Percentiles rank a stretch among this genome's conserved stretches.
Conservation (phyloP, 2,888 invertebrate species). For the Eupithecia vulgata region DNA sequence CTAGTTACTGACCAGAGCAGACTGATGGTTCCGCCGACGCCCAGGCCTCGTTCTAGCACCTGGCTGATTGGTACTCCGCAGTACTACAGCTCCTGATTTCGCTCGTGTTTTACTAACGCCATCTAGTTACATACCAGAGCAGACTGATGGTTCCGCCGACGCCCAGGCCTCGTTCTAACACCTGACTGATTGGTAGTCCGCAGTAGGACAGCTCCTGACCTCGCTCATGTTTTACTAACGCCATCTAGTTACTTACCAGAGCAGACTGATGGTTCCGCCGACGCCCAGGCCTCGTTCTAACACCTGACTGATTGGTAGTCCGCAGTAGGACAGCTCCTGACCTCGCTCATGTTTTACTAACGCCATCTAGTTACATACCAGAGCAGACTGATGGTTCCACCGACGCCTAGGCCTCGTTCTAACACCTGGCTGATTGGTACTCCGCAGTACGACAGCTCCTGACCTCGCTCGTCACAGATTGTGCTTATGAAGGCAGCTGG, state of each 20-base stretch:
- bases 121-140: constrained; percentile 87
- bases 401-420: constrained; percentile 97
- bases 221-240: constrained; percentile 85
- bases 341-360: constrained; percentile 89
- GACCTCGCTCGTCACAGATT: constrained; percentile 99
- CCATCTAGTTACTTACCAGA: constrained; percentile 86
- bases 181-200: constrained; percentile 94
- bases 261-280: constrained; percentile 97
- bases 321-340: constrained; percentile 98
- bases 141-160: constrained; percentile 98
- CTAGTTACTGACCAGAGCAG: constrained; percentile 89
- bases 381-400: constrained; percentile 97
- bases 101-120: background rate
- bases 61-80: constrained; percentile 95
- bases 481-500: constrained; percentile 99
- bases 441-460: constrained; percentile 98
- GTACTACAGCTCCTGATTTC: no score
- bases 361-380: constrained; percentile 84
- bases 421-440: constrained; percentile 94
- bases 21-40: constrained; percentile 98
- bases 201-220: constrained; percentile 98
- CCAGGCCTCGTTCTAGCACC: constrained; percentile 96
- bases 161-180: constrained; percentile 97
- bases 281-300: constrained; percentile 97
- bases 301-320: constrained; percentile 94